These are phyloP conservation scores for Lasioglossum baleicum DNA, from an alignment of 1,140 invertebrate genomes.

Conservation along the genomic window DNA sequence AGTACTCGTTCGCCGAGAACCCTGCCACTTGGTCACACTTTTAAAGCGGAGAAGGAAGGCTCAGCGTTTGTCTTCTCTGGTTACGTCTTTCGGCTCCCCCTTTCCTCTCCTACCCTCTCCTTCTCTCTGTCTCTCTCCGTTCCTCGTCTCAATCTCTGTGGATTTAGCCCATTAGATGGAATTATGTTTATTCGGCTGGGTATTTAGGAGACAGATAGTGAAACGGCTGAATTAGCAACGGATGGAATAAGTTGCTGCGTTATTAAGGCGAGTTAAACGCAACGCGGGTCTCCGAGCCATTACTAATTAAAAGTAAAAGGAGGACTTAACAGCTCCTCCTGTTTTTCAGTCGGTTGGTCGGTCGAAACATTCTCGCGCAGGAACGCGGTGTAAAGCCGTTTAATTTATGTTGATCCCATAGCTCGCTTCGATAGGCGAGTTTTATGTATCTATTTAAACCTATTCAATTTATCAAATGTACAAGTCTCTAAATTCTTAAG, in stretches of 20 bases:
- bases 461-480: no score
- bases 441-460: no score
- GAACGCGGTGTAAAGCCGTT: background rate
- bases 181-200: constrained; percentile 35
- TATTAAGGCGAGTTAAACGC: constrained; percentile 15
- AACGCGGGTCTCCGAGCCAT: background rate
- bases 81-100: constrained; percentile 3
- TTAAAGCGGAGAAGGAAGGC: constrained; percentile 18
- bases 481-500: no score
- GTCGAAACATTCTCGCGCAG: background rate
- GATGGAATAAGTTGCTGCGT: background rate
- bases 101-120: background rate
- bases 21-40: constrained; percentile 31
- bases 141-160: background rate
- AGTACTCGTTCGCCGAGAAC: constrained; percentile 35
- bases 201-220: constrained; percentile 23
- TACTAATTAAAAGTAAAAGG: constrained; percentile 30
- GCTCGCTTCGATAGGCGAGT: no score
- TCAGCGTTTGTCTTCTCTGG: constrained; percentile 47
- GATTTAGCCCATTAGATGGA: constrained; percentile 30
- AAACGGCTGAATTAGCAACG: constrained; percentile 2
- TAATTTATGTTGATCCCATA: background rate
- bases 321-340: background rate
- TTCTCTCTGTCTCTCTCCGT: background rate
- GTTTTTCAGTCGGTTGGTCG: background rate